Evolutionary conservation across 2,888 invertebrate genomes (phyloP), one percentile per base, ranked within the genome.

Genomic region (Ormyrus nitidulus): DNA sequence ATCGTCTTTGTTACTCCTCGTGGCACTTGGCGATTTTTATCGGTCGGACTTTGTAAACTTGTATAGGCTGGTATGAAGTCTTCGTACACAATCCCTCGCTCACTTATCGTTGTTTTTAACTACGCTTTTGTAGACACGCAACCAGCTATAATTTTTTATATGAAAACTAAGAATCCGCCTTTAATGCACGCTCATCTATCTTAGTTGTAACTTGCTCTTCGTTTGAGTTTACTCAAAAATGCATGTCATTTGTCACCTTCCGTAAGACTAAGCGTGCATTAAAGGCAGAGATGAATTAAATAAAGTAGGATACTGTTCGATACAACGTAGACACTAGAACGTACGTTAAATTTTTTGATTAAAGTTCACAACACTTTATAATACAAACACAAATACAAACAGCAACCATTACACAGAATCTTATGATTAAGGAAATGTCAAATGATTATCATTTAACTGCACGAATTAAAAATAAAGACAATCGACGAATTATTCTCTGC

Each of bases 1-100:
- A 73, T 72, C 68, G 72, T 69, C 74, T 74, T 64, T 34, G 74
- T 74, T 79, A 79, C 74, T 79, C 70, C 74, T 79, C 79, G 74
- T 79, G 74, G 74, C 64, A 49, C 19, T 70, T 61, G 10, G 61
- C 61, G 72, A 78, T 78, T 78, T 78, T 78, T 78, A 78, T 68
- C 78, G 72, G 78, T 73, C 68, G 78, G 78, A 78, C 72, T 54
- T 78, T 70, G 78, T 78, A 62, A 62, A 61, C 58, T 13, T 34
- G 34, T 34, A 19, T 13, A 73, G 72, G 61, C 68, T 72, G 61
- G 71, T 49, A 78, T 7, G 73, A 73, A 78, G 73, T 48, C 73
- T 69, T 73, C 73, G 72, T 72, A 72, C 66, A 72, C 68, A 59
- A 77, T 59, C 65, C 77, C 62, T 77, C 53, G 59, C 64, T 66